Evolutionary conservation across 2,888 invertebrate species (phyloP).

Genomic region (Stenoptilia bipunctidactyla): DNA sequence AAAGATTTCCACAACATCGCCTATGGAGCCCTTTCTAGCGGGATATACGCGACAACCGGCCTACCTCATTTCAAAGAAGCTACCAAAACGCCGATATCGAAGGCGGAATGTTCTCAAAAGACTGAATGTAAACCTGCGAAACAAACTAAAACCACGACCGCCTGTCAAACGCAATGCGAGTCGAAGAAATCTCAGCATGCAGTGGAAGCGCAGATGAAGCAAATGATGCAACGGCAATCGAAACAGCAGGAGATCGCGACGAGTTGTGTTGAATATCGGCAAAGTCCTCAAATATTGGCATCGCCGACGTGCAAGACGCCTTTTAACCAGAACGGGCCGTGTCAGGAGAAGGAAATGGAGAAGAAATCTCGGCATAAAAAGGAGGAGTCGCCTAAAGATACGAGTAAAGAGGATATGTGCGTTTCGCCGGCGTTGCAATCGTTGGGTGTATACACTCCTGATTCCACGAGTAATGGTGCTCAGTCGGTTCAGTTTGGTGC

Average conservation of each 20-base stretch:
- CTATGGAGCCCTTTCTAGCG: slow-evolving; percentile 51
- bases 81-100: slow-evolving; percentile 41
- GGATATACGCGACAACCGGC: slow-evolving; percentile 47
- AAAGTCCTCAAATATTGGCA: slow-evolving; percentile 44
- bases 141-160: slow-evolving; percentile 55
- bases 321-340: slow-evolving; percentile 39
- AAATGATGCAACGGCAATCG: slow-evolving; percentile 52
- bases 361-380: slow-evolving; percentile 60
- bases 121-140: slow-evolving; percentile 52
- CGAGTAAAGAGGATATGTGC: slow-evolving; percentile 51
- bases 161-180: slow-evolving; percentile 60
- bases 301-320: slow-evolving; percentile 48
- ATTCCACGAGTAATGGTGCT: slow-evolving; percentile 86
- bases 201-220: slow-evolving; percentile 50
- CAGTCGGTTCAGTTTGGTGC: slow-evolving; percentile 84
- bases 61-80: slow-evolving; percentile 59
- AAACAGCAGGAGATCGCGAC: slow-evolving; percentile 47
- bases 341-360: slow-evolving; percentile 57
- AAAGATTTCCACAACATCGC: slow-evolving; percentile 62
- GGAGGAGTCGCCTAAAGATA: slow-evolving; percentile 50
- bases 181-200: slow-evolving; percentile 41
- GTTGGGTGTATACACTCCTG: slow-evolving; percentile 89
- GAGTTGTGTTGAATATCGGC: slow-evolving; percentile 49
- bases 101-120: slow-evolving; percentile 53
- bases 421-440: slow-evolving; percentile 77